A percentile compares a stretch with the other conserved stretches of the same genome.
Evolutionary conservation across 2,113 vertebrate species (phyloP).

Genomic region (Pycnonotus jocosus): DNA sequence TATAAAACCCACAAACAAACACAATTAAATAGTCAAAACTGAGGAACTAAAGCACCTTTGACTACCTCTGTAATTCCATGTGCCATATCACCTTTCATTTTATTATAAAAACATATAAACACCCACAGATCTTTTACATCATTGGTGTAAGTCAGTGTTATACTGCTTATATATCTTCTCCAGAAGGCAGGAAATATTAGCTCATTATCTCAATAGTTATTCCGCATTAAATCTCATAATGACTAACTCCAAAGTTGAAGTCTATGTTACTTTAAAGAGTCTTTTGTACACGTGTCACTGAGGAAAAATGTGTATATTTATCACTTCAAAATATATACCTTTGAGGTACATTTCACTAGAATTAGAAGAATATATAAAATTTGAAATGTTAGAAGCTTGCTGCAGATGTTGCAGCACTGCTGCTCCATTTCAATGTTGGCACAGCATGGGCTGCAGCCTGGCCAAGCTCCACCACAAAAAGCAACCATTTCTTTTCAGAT

Average conservation of each 20-base stretch:
- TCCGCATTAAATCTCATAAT: neutral
- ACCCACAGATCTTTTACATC: neutral
- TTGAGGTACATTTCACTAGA: neutral
- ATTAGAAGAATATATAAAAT: neutral
- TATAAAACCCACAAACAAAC: fast-evolving
- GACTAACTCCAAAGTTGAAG: neutral
- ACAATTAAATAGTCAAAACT: neutral
- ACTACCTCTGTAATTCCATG: neutral
- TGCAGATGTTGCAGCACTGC: neutral
- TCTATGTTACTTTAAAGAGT: neutral
- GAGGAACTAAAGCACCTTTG: neutral
- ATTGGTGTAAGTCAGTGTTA: neutral
- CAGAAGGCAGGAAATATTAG: neutral
- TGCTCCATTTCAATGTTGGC: fast-evolving
- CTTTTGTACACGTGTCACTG: neutral
- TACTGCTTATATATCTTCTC: neutral
- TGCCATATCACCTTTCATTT: neutral
- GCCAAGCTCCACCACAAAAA: neutral
- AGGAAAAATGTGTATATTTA: neutral
- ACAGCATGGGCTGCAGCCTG: neutral
- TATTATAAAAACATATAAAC: neutral
- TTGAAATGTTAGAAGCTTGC: neutral
- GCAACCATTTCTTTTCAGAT: neutral
- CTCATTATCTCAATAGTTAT: neutral
- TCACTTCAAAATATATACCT: neutral